These are phyloP conservation scores for Pammene fasciana DNA, from an alignment of 2,888 invertebrate species.

Conservation along the genomic window DNA sequence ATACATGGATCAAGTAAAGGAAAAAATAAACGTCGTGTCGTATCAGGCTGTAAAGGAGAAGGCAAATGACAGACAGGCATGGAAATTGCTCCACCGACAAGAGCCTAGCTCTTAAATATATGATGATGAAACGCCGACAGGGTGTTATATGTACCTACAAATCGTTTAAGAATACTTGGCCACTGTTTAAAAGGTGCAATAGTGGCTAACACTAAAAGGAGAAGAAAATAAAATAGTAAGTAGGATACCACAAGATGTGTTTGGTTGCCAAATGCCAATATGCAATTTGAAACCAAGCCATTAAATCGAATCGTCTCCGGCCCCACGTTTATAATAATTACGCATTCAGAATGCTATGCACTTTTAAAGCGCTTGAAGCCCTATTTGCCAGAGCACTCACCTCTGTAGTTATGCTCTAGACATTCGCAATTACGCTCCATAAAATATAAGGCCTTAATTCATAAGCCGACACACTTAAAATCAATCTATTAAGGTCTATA, in stretches of 20 bases:
- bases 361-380: constrained; percentile 20
- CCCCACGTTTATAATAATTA: constrained; percentile 19
- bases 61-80: no score
- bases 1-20: no score
- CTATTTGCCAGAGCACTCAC: constrained; percentile 18
- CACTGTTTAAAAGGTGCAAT: not conserved
- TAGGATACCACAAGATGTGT: no score
- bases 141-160: no score
- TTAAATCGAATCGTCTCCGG: constrained; percentile 30
- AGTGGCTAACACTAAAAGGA: not conserved
- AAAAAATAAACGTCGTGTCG: no score
- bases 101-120: no score
- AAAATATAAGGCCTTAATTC: not conserved
- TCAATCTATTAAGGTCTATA: not conserved
- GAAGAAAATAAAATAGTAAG: no score
- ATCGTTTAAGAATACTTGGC: not conserved
- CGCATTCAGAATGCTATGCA: constrained; percentile 7
- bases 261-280: not conserved
- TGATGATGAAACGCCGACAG: no score
- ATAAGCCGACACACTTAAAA: not conserved
- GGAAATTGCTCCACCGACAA: no score
- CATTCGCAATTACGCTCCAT: constrained; percentile 31
- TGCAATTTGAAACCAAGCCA: constrained; percentile 36
- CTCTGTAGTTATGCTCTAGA: constrained; percentile 28
- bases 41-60: no score